Base-by-base conservation (phyloP, 2,888 invertebrate genomes). In the Linnaemya vulpina region DNA sequence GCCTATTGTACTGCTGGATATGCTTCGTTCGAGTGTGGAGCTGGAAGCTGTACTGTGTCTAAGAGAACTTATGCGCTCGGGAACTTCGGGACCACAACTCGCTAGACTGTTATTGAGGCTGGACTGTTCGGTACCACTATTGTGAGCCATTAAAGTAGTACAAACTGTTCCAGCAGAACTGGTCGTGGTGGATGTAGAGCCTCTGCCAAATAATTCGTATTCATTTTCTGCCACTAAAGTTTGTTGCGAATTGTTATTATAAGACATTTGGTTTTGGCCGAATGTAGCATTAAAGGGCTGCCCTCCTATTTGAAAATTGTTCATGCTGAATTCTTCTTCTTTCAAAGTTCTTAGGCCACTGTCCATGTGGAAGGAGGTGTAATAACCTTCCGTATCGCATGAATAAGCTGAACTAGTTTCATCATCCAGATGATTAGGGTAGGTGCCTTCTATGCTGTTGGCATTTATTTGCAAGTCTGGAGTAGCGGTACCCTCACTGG, bases 331-430 rank as follows among this genome's bases (percentile, higher is more conserved):
- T 86, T 95, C 94, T 88, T 95, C 95, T 92, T 97, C 97, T 90
- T 96, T 95, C 15, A 97, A 93, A 0, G 97, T 96, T 90, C 96
- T 96, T 86, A 99, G 92, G 0, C 98, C 98, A 77, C 98, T 98
- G 92, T 99, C 98, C 94, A 97, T 96, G 92, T 99, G 98, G 93
- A 99, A 99, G 22, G 98, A 98, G 0, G 99, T 99, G 92, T 98
- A 99, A 92, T 98, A 99, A 9, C 99, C 99, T 93, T 99, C 99
- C 1, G 98, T 98, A 90, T 99, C 99, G 90, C 98, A 97, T 2
- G 98, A 98, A 92, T 98, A 98, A 81, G 97, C 96, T 0, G 98
- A 98, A 88, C 96, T 96, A 0, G 96, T 97, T 93, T 97, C 97
- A 90, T 97, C 97, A 91, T 97, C 96, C 87, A 96, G 95, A 80